Percentiles rank a stretch among this genome's conserved stretches.
Evolutionary conservation across 2,113 vertebrate genomes (phyloP).

Genomic region (Seriola aureovittata): DNA sequence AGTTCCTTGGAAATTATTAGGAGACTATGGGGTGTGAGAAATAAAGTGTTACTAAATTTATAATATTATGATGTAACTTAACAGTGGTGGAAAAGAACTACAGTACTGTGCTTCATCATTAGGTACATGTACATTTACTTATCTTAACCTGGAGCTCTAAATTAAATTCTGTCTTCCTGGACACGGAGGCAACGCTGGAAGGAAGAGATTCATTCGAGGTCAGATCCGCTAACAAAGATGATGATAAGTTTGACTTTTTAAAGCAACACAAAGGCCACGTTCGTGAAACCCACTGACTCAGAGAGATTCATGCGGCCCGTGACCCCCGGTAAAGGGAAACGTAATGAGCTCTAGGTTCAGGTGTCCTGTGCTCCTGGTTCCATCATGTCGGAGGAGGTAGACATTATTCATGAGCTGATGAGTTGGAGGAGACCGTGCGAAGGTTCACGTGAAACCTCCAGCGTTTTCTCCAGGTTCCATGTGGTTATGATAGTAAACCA

Average conservation of each 20-base stretch:
- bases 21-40: too few species aligned
- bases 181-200: slow-evolving; percentile 21
- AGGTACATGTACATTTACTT: too few species aligned
- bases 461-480: not conserved
- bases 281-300: slow-evolving; percentile 41
- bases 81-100: not conserved
- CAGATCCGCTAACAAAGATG: slow-evolving; percentile 51
- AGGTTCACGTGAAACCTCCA: slow-evolving; percentile 3
- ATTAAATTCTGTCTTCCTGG: slow-evolving; percentile 13
- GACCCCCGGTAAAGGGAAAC: slow-evolving; percentile 36
- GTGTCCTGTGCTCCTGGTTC: slow-evolving; percentile 18
- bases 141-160: too few species aligned
- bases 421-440: not conserved
- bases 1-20: not conserved
- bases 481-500: slow-evolving; percentile 21
- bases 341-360: slow-evolving; percentile 43
- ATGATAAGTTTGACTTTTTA: slow-evolving; percentile 54
- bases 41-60: too few species aligned
- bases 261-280: slow-evolving; percentile 46
- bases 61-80: not conserved
- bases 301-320: slow-evolving; percentile 39
- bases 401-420: slow-evolving; percentile 28
- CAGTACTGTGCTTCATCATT: too few species aligned
- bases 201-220: slow-evolving; percentile 44
- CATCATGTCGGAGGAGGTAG: not conserved